phyloP scores from a whole-genome alignment of 2,113 vertebrate species.

The Struthio camelus region DNA sequence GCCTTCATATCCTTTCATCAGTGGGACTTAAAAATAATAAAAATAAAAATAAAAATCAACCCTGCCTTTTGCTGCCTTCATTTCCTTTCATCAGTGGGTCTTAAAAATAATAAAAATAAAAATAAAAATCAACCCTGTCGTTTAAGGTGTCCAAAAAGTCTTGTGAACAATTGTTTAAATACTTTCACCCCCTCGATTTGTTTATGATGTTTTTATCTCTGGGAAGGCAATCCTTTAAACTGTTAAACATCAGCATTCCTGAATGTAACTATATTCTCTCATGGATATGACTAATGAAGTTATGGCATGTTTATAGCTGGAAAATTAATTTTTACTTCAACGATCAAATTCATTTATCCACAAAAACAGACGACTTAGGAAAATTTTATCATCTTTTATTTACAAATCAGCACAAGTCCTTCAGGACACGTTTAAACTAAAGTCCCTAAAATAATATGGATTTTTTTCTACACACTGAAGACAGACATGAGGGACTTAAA shows the following conservation, averaged over 20 bases:
- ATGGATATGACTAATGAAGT: not conserved
- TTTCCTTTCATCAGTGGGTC: not conserved
- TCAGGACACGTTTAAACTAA: not conserved
- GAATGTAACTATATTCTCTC: not conserved
- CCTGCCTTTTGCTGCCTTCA: not conserved
- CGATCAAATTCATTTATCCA: not conserved
- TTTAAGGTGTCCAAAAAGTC: not conserved
- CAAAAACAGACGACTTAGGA: not conserved
- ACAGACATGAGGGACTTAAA: not conserved
- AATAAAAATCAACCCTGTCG: not conserved
- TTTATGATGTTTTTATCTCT: not conserved
- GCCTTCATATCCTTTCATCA: not conserved
- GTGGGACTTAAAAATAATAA: too few species aligned
- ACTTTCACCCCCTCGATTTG: not conserved
- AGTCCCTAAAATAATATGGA: not conserved
- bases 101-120: too few species aligned
- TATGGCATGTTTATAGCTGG: not conserved
- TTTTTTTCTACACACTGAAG: not conserved
- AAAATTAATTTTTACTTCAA: not conserved
- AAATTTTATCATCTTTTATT: not conserved
- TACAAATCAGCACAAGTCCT: not conserved
- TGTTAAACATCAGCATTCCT: not conserved
- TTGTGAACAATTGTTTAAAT: not conserved
- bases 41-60: not conserved
- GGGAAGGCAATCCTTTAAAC: not conserved